A percentile compares a stretch with the other conserved stretches of the same genome.
phyloP scores from a whole-genome alignment of 2,113 vertebrate genomes.

The Epinephelus cyanopodus region DNA sequence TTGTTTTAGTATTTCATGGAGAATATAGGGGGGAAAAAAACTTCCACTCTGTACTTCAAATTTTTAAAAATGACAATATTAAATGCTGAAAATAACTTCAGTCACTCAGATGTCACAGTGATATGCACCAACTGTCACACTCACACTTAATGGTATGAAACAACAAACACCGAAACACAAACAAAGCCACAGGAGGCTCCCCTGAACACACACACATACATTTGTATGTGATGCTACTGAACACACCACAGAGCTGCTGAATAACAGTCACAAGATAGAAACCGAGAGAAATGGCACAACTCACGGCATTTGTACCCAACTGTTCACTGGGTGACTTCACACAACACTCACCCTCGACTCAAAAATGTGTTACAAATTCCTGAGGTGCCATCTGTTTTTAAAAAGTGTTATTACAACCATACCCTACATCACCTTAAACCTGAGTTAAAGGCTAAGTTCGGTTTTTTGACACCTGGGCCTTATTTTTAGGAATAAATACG shows the following conservation, averaged over 20 bases:
- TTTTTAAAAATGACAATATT: background rate
- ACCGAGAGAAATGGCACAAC: background rate
- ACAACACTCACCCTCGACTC: background rate
- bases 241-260: background rate
- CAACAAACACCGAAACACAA: background rate
- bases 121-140: background rate
- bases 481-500: too few species aligned
- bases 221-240: background rate
- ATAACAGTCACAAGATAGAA: background rate
- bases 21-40: background rate
- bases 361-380: too few species aligned
- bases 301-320: background rate
- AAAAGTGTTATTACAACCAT: too few species aligned
- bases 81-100: slow-evolving; percentile 19
- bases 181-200: background rate
- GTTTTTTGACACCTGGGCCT: too few species aligned
- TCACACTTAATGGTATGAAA: background rate
- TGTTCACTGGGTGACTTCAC: background rate
- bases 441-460: too few species aligned
- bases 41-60: background rate
- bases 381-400: background rate
- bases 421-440: background rate
- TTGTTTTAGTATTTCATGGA: background rate
- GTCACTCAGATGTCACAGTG: background rate
- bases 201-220: background rate